Percentiles rank a stretch among this genome's conserved stretches.
phyloP scores from a whole-genome alignment of 2,888 invertebrate genomes.

The Abrostola tripartita region DNA sequence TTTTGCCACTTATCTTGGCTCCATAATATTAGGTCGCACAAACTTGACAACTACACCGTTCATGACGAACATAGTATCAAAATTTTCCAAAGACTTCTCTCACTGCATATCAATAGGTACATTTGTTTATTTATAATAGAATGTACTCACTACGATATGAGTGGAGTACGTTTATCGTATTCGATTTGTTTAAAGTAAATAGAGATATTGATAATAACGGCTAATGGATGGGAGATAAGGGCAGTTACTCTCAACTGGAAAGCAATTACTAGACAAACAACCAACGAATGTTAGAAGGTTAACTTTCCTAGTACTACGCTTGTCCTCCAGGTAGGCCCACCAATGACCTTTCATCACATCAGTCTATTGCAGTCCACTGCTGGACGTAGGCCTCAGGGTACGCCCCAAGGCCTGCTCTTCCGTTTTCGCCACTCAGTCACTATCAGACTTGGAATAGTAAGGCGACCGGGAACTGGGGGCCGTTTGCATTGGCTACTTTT shows the following conservation, averaged over 20 bases:
- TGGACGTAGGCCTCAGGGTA: too few species aligned
- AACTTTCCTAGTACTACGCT: not conserved
- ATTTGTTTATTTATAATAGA: constrained; percentile 19
- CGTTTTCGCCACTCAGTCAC: too few species aligned
- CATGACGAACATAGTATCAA: not conserved
- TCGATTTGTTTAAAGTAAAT: constrained; percentile 41
- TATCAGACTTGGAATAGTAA: too few species aligned
- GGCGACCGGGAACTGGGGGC: too few species aligned
- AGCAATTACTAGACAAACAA: constrained; percentile 16
- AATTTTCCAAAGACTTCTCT: constrained; percentile 3
- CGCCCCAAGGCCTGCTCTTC: too few species aligned
- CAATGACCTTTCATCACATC: too few species aligned
- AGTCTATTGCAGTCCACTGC: too few species aligned
- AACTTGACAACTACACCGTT: not conserved
- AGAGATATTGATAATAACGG: constrained; percentile 27
- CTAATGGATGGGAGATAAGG: constrained; percentile 36
- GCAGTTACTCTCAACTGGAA: constrained; percentile 14
- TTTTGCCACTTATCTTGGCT: too few species aligned
- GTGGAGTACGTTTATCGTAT: constrained; percentile 28
- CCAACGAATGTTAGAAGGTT: constrained; percentile 2
- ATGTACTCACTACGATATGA: constrained; percentile 8
- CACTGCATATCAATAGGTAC: constrained; percentile 1
- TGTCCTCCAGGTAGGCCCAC: too few species aligned
- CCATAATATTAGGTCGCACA: too few species aligned
- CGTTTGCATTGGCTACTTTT: too few species aligned